Evolutionary conservation across 2,113 vertebrate genomes (phyloP), one percentile per base, ranked within the genome.

Genomic region (Zosterops borbonicus): DNA sequence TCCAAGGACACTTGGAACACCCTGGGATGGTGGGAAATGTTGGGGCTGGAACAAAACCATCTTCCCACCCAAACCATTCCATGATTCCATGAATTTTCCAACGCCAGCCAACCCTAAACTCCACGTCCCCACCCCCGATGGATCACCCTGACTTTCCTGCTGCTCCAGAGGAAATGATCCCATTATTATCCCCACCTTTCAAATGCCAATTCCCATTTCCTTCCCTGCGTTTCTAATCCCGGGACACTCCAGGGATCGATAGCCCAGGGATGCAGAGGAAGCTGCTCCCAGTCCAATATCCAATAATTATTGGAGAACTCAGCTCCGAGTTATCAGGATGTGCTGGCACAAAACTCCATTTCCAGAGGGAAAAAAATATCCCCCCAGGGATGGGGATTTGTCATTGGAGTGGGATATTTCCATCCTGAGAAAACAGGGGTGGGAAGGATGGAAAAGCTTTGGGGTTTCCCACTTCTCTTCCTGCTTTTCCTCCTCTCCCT

Each of bases 271-370:
- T 63, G 89, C 76, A 41, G 20, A 89, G 73, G 55, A 39, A 94
- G 94, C 20, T 47, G 69, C 92, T 91, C 64, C 73, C 28, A 49
- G 73, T 44, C 92, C 65, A 58, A 94, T 42, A 84, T 53, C 90
- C 95, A 82, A 87, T 91, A 37, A 71, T 89, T 87, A 87, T 68
- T 41, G 83, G 89, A 64, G 64, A 71, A 60, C 83, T 89, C 35
- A 25, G 71, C 70, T 71, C 71, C 20, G 0, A 6, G 80, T 69
- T 93, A 94, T 90, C 94, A 90, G 90, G 95, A 69, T 86, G 19
- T 94, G 63, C n/a, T 1, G 0, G 83, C 55, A 63, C 42, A 3
- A 81, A 96, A 96, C 82, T 39, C 60, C 83, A 67, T 87, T 67
- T 65, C 79, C 79, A 46, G 39, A 59, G 68, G 52, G 39, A 6